phyloP scores from a whole-genome alignment of 2,113 vertebrate species.

The Pogona vitticeps region DNA sequence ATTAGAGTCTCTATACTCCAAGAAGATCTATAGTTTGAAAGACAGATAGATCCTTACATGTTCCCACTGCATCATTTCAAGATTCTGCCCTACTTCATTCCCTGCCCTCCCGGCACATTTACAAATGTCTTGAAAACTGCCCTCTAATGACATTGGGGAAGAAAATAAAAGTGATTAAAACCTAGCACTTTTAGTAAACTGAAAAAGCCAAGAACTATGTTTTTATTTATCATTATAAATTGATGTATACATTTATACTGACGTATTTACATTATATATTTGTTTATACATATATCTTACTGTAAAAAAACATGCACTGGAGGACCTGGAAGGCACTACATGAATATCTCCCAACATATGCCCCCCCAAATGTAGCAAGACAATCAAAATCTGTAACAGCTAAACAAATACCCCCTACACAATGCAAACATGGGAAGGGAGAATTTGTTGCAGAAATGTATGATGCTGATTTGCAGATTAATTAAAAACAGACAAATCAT shows the following conservation, averaged over 20 bases:
- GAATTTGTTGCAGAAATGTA: neutral
- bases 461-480: neutral
- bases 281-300: no score
- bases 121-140: neutral
- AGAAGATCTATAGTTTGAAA: slow-evolving; percentile 5
- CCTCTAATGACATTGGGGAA: neutral
- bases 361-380: neutral
- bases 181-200: slow-evolving; percentile 23
- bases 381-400: neutral
- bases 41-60: slow-evolving; percentile 64
- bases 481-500: neutral
- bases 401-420: neutral
- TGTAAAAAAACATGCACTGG: neutral
- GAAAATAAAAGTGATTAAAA: slow-evolving; percentile 3
- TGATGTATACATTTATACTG: neutral
- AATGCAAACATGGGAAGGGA: neutral
- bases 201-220: neutral
- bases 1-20: neutral
- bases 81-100: slow-evolving; percentile 16
- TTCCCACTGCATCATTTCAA: slow-evolving; percentile 18
- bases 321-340: no score
- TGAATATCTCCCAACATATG: no score
- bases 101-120: neutral
- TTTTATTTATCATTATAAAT: neutral
- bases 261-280: neutral